phyloP scores from a whole-genome alignment of 2,888 invertebrate genomes.

The Aspidiotus destructor region DNA sequence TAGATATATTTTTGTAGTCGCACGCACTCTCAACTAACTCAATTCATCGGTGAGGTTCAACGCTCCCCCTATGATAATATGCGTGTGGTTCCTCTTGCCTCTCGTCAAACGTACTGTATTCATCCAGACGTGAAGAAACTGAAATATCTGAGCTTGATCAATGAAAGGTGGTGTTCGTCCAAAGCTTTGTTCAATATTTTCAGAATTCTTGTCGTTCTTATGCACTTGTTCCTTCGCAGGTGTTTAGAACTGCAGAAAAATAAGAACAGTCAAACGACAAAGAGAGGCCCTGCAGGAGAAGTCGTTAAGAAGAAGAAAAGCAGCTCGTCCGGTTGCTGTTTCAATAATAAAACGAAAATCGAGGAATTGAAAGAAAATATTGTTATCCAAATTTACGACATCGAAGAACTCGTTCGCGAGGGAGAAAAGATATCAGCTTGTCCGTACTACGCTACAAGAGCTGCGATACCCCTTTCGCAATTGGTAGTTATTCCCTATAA shows the following conservation, averaged over 20 bases:
- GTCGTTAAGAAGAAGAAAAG: conserved; percentile 50
- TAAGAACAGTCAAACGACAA: conserved; percentile 49
- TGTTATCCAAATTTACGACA: conserved; percentile 65
- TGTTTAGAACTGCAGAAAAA: conserved; percentile 71
- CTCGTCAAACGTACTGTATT: conserved; percentile 82
- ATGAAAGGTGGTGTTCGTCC: conserved; percentile 62
- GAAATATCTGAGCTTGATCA: conserved; percentile 67
- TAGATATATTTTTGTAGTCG: conserved; percentile 90
- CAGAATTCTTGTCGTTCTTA: neutral
- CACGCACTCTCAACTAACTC: conserved; percentile 92
- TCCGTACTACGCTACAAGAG: conserved; percentile 84
- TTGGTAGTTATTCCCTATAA: conserved; percentile 68
- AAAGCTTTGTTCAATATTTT: neutral
- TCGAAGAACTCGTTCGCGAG: conserved; percentile 69
- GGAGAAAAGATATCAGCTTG: conserved; percentile 69
- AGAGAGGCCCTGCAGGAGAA: conserved; percentile 50
- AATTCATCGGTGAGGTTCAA: conserved; percentile 86
- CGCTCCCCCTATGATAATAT: conserved; percentile 65
- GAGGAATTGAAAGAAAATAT: conserved; percentile 55
- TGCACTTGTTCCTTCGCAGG: conserved; percentile 41
- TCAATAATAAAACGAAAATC: conserved; percentile 53
- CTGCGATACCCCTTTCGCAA: conserved; percentile 73
- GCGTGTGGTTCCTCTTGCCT: conserved; percentile 74
- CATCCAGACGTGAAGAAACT: conserved; percentile 67
- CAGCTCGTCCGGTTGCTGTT: conserved; percentile 56